phyloP scores from a whole-genome alignment of 2,113 vertebrate species.

The Scartelaos histophorus region DNA sequence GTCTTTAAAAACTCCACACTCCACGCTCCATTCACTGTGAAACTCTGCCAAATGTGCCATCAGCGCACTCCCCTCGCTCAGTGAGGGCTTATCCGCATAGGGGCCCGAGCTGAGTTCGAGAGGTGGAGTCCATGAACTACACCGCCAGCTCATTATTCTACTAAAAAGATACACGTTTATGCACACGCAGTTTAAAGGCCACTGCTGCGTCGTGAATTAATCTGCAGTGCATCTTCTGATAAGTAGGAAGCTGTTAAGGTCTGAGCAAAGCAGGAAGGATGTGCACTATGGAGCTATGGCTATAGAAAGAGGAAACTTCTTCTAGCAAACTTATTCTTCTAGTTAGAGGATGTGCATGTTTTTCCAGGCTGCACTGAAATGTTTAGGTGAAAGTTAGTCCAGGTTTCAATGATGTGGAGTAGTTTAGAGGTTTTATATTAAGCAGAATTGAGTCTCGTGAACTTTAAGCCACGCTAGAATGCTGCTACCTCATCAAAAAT shows the following conservation, averaged over 20 bases:
- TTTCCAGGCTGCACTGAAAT: background rate
- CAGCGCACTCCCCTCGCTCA: background rate
- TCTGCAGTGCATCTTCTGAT: background rate
- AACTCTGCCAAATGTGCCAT: background rate
- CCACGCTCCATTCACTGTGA: slow-evolving; percentile 1
- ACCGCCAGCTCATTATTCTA: background rate
- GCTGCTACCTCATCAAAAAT: too few relatives aligned
- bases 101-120: background rate
- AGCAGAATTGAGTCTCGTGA: too few relatives aligned
- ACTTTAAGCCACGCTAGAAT: too few relatives aligned
- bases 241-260: background rate
- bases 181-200: background rate
- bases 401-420: background rate
- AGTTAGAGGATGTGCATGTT: background rate
- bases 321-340: background rate
- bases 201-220: background rate
- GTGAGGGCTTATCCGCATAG: background rate
- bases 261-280: background rate
- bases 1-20: background rate
- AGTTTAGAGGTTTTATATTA: background rate
- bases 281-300: background rate
- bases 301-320: background rate
- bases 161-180: background rate
- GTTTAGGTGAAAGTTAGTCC: background rate
- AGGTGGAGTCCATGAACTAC: slow-evolving; percentile 1